Conservation (phyloP, 2,888 invertebrate genomes). For the Neocrepidodera transversa region DNA sequence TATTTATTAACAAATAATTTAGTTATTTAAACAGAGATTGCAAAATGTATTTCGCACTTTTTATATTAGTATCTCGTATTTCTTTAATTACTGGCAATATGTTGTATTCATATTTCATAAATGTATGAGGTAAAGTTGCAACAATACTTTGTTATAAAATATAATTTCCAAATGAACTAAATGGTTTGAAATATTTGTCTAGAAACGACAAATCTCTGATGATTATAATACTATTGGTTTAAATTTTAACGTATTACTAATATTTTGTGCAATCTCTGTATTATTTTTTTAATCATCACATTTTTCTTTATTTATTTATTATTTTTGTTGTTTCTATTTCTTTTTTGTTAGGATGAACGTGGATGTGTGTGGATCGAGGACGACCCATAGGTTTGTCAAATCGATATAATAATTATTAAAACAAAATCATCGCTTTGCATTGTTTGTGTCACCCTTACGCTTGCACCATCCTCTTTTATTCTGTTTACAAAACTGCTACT, state of each 20-base stretch:
- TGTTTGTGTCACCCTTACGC: conserved; percentile 53
- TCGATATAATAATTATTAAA: conserved; percentile 28
- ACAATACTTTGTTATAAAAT: no score
- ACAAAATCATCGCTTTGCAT: conserved; percentile 52
- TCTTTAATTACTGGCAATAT: no score
- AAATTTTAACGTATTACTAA: no score
- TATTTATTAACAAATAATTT: no score
- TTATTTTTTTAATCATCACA: not conserved
- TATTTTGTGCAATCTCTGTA: conserved; percentile 4
- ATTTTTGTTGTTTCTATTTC: conserved; percentile 35
- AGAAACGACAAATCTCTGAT: no score
- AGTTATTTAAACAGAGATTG: not conserved
- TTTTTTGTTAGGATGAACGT: conserved; percentile 66
- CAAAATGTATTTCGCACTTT: not conserved
- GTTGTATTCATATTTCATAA: no score
- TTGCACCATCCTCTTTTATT: conserved; percentile 45
- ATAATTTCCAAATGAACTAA: no score
- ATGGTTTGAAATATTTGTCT: no score
- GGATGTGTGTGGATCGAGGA: conserved; percentile 73
- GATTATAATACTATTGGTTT: no score
- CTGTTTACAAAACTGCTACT: conserved; percentile 26
- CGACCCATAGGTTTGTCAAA: conserved; percentile 72
- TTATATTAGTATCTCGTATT: no score
- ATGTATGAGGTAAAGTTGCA: no score
- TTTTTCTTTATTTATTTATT: conserved; percentile 35